Evolutionary conservation across 37 sponge, comb jelly and placozoan genomes (phyloP).

Genomic region (Chondrilla cf. caribensis): DNA sequence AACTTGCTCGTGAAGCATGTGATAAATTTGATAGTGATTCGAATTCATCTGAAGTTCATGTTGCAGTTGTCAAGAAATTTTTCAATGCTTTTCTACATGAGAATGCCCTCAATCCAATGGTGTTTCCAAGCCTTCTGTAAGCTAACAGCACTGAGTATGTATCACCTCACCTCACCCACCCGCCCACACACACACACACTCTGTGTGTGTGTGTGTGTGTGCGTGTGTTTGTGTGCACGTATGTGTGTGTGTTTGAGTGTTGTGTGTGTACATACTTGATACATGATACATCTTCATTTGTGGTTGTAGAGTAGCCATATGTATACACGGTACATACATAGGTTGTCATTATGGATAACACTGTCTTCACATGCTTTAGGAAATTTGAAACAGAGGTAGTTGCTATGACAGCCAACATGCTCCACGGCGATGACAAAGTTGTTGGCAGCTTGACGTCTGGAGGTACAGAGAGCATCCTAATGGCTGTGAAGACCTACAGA

Average conservation of each 20-base stretch:
- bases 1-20: conserved; percentile 35
- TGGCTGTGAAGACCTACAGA: conserved; percentile 85
- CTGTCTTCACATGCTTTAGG: no score
- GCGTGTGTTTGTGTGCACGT: conserved; percentile 26
- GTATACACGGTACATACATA: no score
- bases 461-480: conserved; percentile 92
- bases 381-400: conserved; percentile 78
- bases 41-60: neutral
- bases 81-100: conserved; percentile 73
- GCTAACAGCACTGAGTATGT: neutral
- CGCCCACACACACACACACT: neutral
- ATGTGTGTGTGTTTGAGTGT: conserved; percentile 35
- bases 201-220: conserved; percentile 40
- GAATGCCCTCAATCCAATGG: conserved; percentile 82
- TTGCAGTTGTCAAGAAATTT: conserved; percentile 52
- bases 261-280: neutral
- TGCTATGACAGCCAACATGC: conserved; percentile 30
- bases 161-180: neutral
- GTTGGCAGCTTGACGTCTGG: conserved; percentile 69
- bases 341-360: no score
- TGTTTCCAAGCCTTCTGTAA: conserved; percentile 65
- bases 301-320: no score
- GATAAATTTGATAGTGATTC: conserved; percentile 43
- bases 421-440: conserved; percentile 5
- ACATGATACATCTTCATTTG: no score